These are phyloP conservation scores for Trichopria drosophilae DNA, from an alignment of 2,888 invertebrate species.

Conservation along the genomic window DNA sequence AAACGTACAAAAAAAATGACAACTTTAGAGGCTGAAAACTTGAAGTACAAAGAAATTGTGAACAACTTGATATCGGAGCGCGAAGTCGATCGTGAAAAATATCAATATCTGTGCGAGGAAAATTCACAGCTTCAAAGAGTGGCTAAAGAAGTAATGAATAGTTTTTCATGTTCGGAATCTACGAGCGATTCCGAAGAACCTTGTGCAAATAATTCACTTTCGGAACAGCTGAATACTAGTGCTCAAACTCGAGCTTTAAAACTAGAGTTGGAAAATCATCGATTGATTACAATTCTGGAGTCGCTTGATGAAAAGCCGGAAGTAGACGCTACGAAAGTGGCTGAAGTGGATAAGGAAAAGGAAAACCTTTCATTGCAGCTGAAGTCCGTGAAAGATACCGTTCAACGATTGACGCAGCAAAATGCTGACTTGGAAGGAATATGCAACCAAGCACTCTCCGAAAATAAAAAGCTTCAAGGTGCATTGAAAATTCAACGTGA, in stretches of 20 bases:
- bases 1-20: conserved; percentile 79
- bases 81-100: conserved; percentile 77
- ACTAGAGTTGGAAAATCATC: conserved; percentile 85
- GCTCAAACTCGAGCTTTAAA: conserved; percentile 79
- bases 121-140: conserved; percentile 84
- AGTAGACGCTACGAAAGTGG: too few species aligned
- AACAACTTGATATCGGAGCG: conserved; percentile 78
- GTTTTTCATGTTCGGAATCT: conserved; percentile 60
- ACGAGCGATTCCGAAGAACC: neutral
- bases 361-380: neutral
- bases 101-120: conserved; percentile 81
- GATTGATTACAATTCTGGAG: conserved; percentile 78
- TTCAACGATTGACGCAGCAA: neutral
- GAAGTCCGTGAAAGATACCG: neutral
- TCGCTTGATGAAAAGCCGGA: too few species aligned
- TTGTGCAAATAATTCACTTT: conserved; percentile 65
- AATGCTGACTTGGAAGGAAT: neutral
- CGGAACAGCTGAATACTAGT: conserved; percentile 84
- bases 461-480: too few species aligned
- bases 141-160: conserved; percentile 72
- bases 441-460: neutral
- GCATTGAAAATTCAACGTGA: too few species aligned
- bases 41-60: conserved; percentile 76
- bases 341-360: neutral
- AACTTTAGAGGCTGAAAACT: conserved; percentile 78